Percentiles rank a stretch among this genome's conserved stretches.
phyloP scores from a whole-genome alignment of 2,113 vertebrate genomes.

The Sinocyclocheilus maitianheensis region DNA sequence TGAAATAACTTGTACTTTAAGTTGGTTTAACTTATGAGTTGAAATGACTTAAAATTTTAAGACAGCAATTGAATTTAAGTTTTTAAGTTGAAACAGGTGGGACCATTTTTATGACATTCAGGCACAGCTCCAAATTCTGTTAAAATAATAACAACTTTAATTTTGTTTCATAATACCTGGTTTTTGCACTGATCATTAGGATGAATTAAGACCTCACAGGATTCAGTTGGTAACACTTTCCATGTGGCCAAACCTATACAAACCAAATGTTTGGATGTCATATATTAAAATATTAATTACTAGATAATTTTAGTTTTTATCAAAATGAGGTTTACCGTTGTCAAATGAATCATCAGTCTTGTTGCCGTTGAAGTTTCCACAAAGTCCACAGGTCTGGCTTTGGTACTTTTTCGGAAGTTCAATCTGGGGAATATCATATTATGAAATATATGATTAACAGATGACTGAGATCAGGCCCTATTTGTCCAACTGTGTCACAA shows the following conservation, averaged over 20 bases:
- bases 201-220: constrained; percentile 69
- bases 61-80: too few relatives aligned
- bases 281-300: neutral
- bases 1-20: too few relatives aligned
- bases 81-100: too few relatives aligned
- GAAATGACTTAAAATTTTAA: too few relatives aligned
- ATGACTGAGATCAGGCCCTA: neutral
- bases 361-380: constrained; percentile 74
- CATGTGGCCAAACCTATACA: constrained; percentile 33
- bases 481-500: neutral
- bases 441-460: neutral
- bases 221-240: constrained; percentile 73
- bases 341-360: constrained; percentile 53
- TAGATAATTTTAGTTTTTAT: neutral
- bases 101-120: too few relatives aligned
- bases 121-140: too few relatives aligned
- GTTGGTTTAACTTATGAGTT: too few relatives aligned
- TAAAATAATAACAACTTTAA: neutral
- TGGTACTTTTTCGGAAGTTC: constrained; percentile 70
- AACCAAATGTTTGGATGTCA: constrained; percentile 29
- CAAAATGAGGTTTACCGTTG: constrained; percentile 30
- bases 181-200: constrained; percentile 24
- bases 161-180: constrained; percentile 52
- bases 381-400: constrained; percentile 76
- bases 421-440: constrained; percentile 61